phyloP scores from a whole-genome alignment of 2,113 vertebrate species.

The Ictalurus furcatus region DNA sequence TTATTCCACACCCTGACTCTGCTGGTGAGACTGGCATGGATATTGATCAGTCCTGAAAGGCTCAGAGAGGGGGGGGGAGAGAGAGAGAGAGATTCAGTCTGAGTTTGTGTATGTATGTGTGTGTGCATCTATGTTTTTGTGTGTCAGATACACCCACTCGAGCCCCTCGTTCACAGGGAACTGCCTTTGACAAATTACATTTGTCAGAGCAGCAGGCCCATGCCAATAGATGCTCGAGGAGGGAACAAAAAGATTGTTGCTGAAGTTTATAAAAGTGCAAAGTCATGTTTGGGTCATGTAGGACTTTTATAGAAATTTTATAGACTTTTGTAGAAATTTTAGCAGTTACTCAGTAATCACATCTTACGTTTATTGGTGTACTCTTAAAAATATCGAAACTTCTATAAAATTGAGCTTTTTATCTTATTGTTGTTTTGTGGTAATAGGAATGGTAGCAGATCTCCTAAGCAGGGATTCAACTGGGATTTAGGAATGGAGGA shows the following conservation, averaged over 20 bases:
- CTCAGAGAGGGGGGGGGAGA: background rate
- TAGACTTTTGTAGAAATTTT: too few relatives aligned
- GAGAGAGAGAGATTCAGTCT: background rate
- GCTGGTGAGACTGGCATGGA: constrained; percentile 36
- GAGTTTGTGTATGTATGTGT: background rate
- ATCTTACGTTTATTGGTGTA: background rate
- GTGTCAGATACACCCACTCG: constrained; percentile 8
- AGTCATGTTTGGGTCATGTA: background rate
- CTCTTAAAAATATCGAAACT: background rate
- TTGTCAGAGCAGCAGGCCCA: constrained; percentile 32
- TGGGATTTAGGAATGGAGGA: background rate
- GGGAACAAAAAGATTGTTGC: background rate
- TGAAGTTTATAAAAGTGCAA: constrained; percentile 20
- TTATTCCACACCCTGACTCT: constrained; percentile 27
- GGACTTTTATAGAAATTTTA: too few relatives aligned
- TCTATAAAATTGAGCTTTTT: background rate
- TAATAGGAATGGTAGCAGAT: background rate
- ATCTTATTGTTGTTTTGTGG: background rate
- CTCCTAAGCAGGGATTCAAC: background rate
- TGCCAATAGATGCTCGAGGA: constrained; percentile 4
- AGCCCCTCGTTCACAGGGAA: constrained; percentile 2
- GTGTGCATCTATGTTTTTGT: background rate
- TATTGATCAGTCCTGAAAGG: constrained; percentile 40
- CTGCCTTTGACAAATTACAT: constrained; percentile 19
- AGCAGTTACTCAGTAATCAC: background rate